Evolutionary conservation across 2,113 vertebrate species (phyloP).

Genomic region (Promerops cafer): DNA sequence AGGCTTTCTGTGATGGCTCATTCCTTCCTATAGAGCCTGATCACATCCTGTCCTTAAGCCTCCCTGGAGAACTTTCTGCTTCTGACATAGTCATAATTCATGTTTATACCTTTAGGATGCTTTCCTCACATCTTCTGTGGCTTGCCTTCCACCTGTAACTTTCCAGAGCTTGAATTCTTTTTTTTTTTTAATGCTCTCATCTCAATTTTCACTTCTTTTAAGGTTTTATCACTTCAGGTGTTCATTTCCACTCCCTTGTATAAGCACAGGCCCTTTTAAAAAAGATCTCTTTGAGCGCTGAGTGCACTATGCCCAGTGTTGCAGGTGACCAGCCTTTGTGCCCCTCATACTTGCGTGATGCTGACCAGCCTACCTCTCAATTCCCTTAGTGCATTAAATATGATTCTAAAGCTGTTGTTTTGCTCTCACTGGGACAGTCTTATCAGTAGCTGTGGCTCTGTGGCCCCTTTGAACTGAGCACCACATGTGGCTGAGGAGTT

Average conservation of each 20-base stretch:
- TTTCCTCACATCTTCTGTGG: not conserved
- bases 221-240: not conserved
- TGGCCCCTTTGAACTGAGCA: not conserved
- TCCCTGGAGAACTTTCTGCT: not conserved
- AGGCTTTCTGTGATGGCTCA: not conserved
- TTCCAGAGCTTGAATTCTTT: not conserved
- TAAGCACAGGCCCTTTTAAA: not conserved
- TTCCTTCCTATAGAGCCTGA: not conserved
- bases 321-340: not conserved
- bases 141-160: not conserved
- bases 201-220: not conserved
- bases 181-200: not conserved
- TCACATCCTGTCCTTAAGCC: not conserved
- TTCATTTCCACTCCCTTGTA: not conserved
- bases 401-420: not conserved
- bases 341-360: not conserved
- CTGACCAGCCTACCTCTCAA: not conserved
- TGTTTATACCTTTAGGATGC: not conserved
- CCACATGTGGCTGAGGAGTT: rapidly evolving
- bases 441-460: not conserved
- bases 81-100: not conserved
- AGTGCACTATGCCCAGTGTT: not conserved
- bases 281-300: rapidly evolving
- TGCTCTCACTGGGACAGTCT: not conserved
- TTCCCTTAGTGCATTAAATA: not conserved